Base-by-base conservation (phyloP, 37 sponge, comb jelly and placozoan species). In the Tethya wilhelma region DNA sequence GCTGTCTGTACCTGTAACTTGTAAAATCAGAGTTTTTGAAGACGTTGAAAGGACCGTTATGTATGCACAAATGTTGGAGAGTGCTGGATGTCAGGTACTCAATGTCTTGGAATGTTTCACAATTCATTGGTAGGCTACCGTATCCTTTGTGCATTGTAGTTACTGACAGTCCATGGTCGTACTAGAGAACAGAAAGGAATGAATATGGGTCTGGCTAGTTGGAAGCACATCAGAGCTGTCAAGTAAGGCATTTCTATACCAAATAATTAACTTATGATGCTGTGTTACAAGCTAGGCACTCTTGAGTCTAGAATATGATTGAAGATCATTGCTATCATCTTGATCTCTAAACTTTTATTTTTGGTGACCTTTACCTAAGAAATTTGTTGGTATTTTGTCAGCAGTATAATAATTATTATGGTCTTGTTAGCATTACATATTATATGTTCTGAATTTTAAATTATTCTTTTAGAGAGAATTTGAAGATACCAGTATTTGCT, bases 141-240 rank as follows among this genome's bases (percentile, higher is more conserved):
- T 14, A 9, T 49, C 25, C 23, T 69, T 9, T 41, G 67, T 67
- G 4, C 39, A 0, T 0, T 63, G 28, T 42, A 90, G 91, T 44
- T 98, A n/a, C 53, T 98, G 41, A 96, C 99, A 12, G 95, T 98
- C 17, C 99, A 98, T 84, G 99, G 99, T 2, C 73, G 99, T 11
- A 89, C 93, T 0, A 83, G 95, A 20, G 97, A 91, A 28, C 97
- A 96, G 90, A 98, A 90, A 63, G 97, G 97, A 1, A 41, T 59
- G 8, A 68, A 86, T 38, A 96, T 93, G 7, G 99, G 97, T 0
- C 58, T 96, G 44, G 99, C 99, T 41, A 95, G 89, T 64, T 98
- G 99, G 99, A 86, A 93, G 36, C 95, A 96, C 64, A 91, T 98
- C 53, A 84, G 45, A 49, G 99, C 95, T 38, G 91, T 98, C 23